Base-by-base conservation (phyloP, 2,888 invertebrate species). In the Mantis religiosa region DNA sequence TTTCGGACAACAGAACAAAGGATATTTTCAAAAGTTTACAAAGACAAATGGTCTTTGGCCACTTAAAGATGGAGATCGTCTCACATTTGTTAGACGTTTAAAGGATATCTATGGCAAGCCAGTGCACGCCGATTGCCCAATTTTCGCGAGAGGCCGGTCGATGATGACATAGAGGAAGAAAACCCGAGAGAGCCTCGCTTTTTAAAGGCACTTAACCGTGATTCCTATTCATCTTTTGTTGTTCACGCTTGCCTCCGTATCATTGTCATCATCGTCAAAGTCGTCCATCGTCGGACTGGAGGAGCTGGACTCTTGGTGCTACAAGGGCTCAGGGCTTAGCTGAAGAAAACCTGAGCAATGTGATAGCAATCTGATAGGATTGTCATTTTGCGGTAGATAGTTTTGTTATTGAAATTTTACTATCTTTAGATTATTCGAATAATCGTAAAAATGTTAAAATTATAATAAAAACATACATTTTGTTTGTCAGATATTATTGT, bases 201-300 rank as follows among this genome's bases (percentile, higher is more conserved):
- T 89, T 89, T 89, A 89, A 87, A 87, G 34, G 82, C 89, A 82
- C 34, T 85, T 88, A 89, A 89, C 85, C 87, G 89, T 89, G 85
- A 88, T 85, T 89, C 89, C 89, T 89, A 88, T 87, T 87, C 88
- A 84, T 82, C 89, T 88, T 89, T 89, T 89, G 89, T 89, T 20
- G 87, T 82, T 87, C 82, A 82, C 87, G 87, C 34, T 30, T 34
- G 30, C 30, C 28, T 25, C 28, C 25, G 54, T 71, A 71, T 71
- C 54, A 71, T 71, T 71, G 54, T 71, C 54, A 71, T 71, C 54
- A 71, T 71, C 54, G 54, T 54, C 54, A 87, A 30, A 28, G 81
- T 81, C 86, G 82, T 82, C 87, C 87, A 27, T 30, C 82, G 81
- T 25, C 28, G 71, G 54, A 28, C n/a, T n/a, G 81, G 25, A 28